Evolutionary conservation across 2,797 vertebrate genomes (phyloP).

Genomic region (Myotis pilosus): DNA sequence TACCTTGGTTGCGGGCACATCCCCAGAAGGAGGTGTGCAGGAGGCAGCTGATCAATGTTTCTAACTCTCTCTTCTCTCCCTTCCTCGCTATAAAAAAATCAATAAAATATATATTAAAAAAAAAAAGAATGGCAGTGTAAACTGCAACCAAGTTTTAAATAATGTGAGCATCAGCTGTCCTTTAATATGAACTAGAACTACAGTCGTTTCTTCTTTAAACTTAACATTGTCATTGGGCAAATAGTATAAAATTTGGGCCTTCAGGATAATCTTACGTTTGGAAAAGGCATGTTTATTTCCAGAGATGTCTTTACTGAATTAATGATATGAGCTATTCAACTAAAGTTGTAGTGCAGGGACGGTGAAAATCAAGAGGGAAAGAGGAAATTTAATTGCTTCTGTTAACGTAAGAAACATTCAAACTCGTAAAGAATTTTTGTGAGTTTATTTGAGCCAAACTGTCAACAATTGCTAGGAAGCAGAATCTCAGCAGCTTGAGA

Average conservation of each 20-base stretch:
- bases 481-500: no score
- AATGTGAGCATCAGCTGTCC: not conserved
- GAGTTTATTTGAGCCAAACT: no score
- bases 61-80: no score
- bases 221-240: not conserved
- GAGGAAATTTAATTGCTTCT: not conserved
- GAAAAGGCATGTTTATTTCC: not conserved
- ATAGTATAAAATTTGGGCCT: not conserved
- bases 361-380: not conserved
- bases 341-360: not conserved
- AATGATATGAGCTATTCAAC: not conserved
- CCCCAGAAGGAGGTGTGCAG: no score
- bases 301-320: not conserved
- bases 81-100: no score
- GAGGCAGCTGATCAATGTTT: no score
- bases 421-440: no score
- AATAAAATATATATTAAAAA: no score
- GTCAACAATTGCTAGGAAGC: no score
- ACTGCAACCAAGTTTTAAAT: not conserved
- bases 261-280: not conserved
- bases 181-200: not conserved
- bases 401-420: no score
- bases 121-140: not conserved
- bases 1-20: no score
- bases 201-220: not conserved